Evolutionary conservation across 2,113 vertebrate genomes (phyloP), one percentile per base, ranked within the genome.

Genomic region (Callospermophilus lateralis): DNA sequence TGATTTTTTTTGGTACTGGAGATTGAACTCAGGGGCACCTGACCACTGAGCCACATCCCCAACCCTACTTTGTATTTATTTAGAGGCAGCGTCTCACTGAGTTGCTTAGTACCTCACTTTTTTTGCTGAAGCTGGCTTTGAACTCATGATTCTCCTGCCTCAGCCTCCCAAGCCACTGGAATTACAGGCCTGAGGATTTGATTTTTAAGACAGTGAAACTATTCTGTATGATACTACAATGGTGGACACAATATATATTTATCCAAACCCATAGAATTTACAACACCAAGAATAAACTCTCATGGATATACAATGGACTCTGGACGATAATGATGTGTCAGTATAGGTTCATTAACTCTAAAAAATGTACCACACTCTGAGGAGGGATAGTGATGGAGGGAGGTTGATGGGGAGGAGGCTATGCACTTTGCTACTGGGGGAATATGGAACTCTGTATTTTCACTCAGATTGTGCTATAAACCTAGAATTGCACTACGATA

Each of bases 391-490:
- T 65, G 17, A 53, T 51, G 11, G 10, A 58, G 15, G 42, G 30
- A 39, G 20, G 73, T 0, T 17, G 15, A 48, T 22, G n/a, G 30
- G 34, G 22, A 48, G 19, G 67, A 65, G 26, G 30, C 30, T 78
- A 19, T 26, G 13, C 32, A 28, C 28, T 19, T 80, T 45, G 22
- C 13, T 89, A 20, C 37, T 63, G 24, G 22, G 15, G 61, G 24
- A 0, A 16, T 39, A 45, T 5, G 32, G n/a, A 76, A 92, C 24
- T 87, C 61, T 37, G 26, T 55, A 42, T 61, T 90, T 95, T 89
- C 65, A 58, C 24, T 94, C 61, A 58, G 17, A 53, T 93, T 78
- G 67, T 84, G 26, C 51, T 95, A 34, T 92, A 68, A 86, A 78
- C 24, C 48, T 48, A 92, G 61, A 96, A 81, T 4, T 86, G 15